Evolutionary conservation across 1,140 invertebrate genomes (phyloP).

Genomic region (Leucophenga varia): DNA sequence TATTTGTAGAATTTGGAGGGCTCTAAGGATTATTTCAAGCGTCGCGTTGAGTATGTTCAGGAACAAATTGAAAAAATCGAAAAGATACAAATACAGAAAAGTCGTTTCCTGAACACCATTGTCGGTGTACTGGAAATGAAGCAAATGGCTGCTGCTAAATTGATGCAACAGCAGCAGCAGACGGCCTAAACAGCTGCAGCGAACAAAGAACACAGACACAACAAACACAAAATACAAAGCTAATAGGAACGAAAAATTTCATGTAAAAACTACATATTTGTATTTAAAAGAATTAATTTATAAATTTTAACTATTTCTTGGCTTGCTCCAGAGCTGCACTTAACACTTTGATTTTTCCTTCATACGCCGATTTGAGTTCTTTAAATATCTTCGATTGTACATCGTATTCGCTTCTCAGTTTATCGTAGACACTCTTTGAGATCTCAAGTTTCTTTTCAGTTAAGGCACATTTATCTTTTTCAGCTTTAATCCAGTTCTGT

Average conservation of each 20-base stretch:
- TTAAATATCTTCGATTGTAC: constrained; percentile 72
- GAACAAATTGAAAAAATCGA: constrained; percentile 95
- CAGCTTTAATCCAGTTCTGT: constrained; percentile 68
- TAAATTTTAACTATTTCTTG: constrained; percentile 46
- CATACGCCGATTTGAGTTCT: constrained; percentile 48
- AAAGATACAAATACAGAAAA: constrained; percentile 80
- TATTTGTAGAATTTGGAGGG: constrained; percentile 67
- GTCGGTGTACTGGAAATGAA: constrained; percentile 71
- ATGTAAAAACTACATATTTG: constrained; percentile 39
- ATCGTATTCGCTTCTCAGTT: constrained; percentile 73
- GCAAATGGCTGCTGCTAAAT: constrained; percentile 41
- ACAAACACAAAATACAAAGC: constrained; percentile 18
- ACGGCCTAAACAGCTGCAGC: constrained; percentile 21
- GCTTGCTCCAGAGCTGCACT: constrained; percentile 38
- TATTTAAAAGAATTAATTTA: constrained; percentile 49
- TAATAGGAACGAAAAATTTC: too few species aligned
- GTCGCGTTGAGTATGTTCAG: constrained; percentile 86
- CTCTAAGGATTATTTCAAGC: constrained; percentile 89
- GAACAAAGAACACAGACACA: not conserved
- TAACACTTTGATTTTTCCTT: constrained; percentile 46
- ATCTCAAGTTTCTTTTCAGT: constrained; percentile 70
- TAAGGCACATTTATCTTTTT: constrained; percentile 67
- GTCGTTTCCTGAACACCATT: constrained; percentile 78
- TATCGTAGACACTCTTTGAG: constrained; percentile 69
- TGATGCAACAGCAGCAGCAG: constrained; percentile 40